Percentiles rank a stretch among this genome's conserved stretches.
phyloP scores from a whole-genome alignment of 1,140 invertebrate species.

The Megathymus violae region DNA sequence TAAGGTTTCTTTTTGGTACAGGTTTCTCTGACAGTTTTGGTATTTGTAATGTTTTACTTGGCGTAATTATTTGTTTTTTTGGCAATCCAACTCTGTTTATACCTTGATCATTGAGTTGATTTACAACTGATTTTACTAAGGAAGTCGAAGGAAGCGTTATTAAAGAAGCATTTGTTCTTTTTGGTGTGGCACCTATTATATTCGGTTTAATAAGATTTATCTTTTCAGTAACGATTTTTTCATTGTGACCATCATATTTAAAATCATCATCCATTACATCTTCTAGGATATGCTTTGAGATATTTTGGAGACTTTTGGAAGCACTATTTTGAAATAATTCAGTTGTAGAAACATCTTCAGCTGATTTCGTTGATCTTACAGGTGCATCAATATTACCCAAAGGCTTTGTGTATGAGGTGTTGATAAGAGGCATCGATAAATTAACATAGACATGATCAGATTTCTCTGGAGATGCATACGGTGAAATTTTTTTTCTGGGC shows the following conservation, averaged over 20 bases:
- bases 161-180: slow-evolving; percentile 51
- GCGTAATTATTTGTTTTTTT: slow-evolving; percentile 63
- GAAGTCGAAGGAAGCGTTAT: slow-evolving; percentile 68
- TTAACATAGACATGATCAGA: slow-evolving; percentile 77
- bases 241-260: slow-evolving; percentile 46
- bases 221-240: slow-evolving; percentile 39
- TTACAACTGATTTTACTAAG: slow-evolving; percentile 71
- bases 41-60: slow-evolving; percentile 77
- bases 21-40: slow-evolving; percentile 76
- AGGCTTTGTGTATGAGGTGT: slow-evolving; percentile 55
- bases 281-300: slow-evolving; percentile 30
- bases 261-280: slow-evolving; percentile 35
- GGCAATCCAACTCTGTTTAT: slow-evolving; percentile 61
- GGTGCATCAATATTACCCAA: slow-evolving; percentile 68
- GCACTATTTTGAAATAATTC: slow-evolving; percentile 37
- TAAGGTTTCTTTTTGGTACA: slow-evolving; percentile 71
- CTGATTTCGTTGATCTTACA: slow-evolving; percentile 66
- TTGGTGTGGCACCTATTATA: slow-evolving; percentile 74
- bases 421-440: slow-evolving; percentile 77
- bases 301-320: slow-evolving; percentile 38
- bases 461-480: slow-evolving; percentile 59
- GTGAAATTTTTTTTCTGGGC: slow-evolving; percentile 71
- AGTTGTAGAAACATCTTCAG: slow-evolving; percentile 62
- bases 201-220: slow-evolving; percentile 65
- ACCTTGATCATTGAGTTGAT: slow-evolving; percentile 68